Evolutionary conservation across 2,797 vertebrate genomes (phyloP), one percentile per base, ranked within the genome.

Genomic region (Scleropages formosus): DNA sequence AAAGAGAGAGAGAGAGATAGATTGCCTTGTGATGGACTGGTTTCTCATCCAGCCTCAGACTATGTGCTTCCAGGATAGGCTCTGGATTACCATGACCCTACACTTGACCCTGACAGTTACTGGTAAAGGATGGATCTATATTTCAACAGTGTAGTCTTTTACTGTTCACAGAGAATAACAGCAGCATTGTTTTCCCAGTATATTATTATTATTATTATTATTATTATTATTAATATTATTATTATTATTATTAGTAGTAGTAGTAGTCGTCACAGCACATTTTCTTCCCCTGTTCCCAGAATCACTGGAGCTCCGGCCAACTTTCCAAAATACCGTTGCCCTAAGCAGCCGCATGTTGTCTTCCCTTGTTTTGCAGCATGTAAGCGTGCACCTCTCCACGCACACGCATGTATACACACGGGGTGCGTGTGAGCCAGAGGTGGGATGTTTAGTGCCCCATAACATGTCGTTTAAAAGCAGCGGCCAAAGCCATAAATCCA

Each of bases 381-480:
- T 75, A 60, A 56, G 46, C 39, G 8, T 24, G 59, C 46, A 22
- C 22, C 22, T 16, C 20, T 24, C 24, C 0, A 67, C 44, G 69
- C 46, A 69, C 44, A 4, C 49, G 68, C 66, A 68, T 68, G 49
- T 39, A 51, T 16, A 68, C 26, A 16, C 51, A 24, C 26, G 15
- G 6, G 22, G 47, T 69, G 20, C 26, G 20, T 16, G 51, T 16
- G 18, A 12, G 10, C 4, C 24, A 13, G 20, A 18, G 39, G 60
- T 3, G 18, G 66, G 62, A 51, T 39, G 49, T 16, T 59, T 47
- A 31, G 62, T 61, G 11, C 24, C 63, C 51, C 31, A 72, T 53
- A 72, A 70, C 47, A 56, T 58, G 75, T 78, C 76, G 51, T 72
- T 78, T 76, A 78, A 80, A 80, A 78, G 31, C 39, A 74, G 73